A percentile compares a stretch with the other conserved stretches of the same genome.
These are phyloP conservation scores for Amblyornis subalaris DNA, from an alignment of 2,113 vertebrate species.

Conservation along the genomic window DNA sequence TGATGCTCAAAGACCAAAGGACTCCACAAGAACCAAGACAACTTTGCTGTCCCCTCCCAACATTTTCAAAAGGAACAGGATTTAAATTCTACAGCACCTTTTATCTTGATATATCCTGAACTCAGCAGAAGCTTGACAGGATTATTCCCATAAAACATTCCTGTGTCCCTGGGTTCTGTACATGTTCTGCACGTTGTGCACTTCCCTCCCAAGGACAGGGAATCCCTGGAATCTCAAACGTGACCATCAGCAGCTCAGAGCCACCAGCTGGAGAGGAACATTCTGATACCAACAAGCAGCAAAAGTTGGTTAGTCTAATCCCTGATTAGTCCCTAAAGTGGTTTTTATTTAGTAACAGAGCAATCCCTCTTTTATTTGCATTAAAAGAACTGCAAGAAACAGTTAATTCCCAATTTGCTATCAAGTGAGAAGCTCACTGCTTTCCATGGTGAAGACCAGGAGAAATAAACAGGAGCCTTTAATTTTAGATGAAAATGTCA, in stretches of 20 bases:
- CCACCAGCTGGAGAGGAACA: background rate
- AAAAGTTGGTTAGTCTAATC: no score
- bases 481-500: background rate
- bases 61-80: background rate
- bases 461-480: background rate
- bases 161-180: fast-evolving
- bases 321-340: background rate
- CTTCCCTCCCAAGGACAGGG: background rate
- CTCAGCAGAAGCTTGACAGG: background rate
- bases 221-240: background rate
- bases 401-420: background rate
- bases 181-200: fast-evolving
- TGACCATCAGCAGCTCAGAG: background rate
- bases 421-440: background rate
- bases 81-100: background rate
- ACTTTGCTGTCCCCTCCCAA: background rate
- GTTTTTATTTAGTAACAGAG: background rate
- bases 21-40: background rate
- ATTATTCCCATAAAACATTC: background rate
- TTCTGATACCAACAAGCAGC: background rate
- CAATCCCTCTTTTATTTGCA: background rate
- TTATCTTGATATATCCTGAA: background rate
- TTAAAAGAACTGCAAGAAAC: background rate
- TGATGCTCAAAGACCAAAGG: background rate
- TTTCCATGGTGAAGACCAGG: background rate